Evolutionary conservation across 2,888 invertebrate species (phyloP), one percentile per base, ranked within the genome.

Genomic region (Drosophila neotestacea): DNA sequence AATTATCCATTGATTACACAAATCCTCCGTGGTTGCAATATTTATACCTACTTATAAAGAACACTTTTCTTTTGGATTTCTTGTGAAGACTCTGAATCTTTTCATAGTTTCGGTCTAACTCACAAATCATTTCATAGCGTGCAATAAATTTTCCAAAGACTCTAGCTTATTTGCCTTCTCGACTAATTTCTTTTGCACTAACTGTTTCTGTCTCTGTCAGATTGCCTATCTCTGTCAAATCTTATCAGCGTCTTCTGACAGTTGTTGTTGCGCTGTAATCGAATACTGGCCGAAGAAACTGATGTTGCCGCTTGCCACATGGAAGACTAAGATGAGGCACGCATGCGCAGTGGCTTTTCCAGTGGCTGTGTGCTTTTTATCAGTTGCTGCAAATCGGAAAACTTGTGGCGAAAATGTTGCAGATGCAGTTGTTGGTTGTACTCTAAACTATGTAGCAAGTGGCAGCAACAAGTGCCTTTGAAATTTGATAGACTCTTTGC

Each of bases 401-500:
- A 56, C 64, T 72, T 65, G 76, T 59, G 47, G 70, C 61, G 58
- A 59, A 71, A 63, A 67, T 75, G 46, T 79, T 76, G 48, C 46
- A 55, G 47, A 2, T 22, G 22, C 22, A 22, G 22, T 22, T 22
- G 22, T 22, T 22, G 22, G 34, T 30, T 10, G 61, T 34, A 38
- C 11, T 22, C 38, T 41, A 10, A 46, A 46, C 34, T 16, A 54
- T 41, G 41, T 56, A 9, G 56, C 44, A 44, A 55, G 42, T 34
- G 39, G 50, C 13, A 27, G 13, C 7, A 75, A 66, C 80, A 85
- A 80, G 85, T 82, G 82, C 70, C 76, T 78, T 70, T 76, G 84
- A 87, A 85, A 85, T 85, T 87, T 85, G 84, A 85, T 85, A 85
- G 80, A 87, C 78, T 71, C 68, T 78, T 77, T 74, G 61, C 65